Percentiles rank a stretch among this genome's conserved stretches.
Conservation (phyloP, 2,888 invertebrate species). For the Chalcosyrphus nemorum region DNA sequence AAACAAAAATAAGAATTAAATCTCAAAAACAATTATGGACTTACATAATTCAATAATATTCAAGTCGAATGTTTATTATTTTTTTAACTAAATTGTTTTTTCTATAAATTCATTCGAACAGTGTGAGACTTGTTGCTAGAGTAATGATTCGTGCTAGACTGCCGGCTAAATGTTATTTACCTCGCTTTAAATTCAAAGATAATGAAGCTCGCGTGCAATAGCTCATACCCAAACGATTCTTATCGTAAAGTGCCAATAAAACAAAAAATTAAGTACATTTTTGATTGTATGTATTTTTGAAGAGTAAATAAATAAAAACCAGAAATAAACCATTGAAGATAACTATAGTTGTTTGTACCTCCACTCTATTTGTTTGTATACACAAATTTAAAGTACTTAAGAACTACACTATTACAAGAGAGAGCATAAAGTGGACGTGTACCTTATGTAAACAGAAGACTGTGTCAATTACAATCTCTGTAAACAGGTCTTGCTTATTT, state of each 20-base stretch:
- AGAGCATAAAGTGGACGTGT: not conserved
- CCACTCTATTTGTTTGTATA: not conserved
- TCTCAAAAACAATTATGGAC: too few relatives aligned
- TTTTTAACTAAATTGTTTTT: too few relatives aligned
- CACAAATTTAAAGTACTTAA: not conserved
- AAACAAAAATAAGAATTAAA: not conserved
- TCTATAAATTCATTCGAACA: not conserved
- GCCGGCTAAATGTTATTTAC: not conserved
- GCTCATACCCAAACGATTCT: conserved; percentile 3
- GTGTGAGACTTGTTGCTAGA: conserved; percentile 10
- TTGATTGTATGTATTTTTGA: conserved; percentile 5
- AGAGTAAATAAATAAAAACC: not conserved
- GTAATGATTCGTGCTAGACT: conserved; percentile 1
- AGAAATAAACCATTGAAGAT: not conserved
- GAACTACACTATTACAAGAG: not conserved
- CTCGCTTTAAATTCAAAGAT: conserved; percentile 10
- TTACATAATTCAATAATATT: too few relatives aligned
- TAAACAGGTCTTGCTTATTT: too few relatives aligned
- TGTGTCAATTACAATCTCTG: not conserved
- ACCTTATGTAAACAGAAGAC: not conserved
- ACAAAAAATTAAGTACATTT: not conserved
- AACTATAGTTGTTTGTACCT: not conserved
- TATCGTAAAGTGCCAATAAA: conserved; percentile 21
- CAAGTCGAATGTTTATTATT: too few relatives aligned
- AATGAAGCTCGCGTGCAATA: not conserved